Evolutionary conservation across 2,888 invertebrate genomes (phyloP), one percentile per base, ranked within the genome.

Genomic region (Ophion costatus): DNA sequence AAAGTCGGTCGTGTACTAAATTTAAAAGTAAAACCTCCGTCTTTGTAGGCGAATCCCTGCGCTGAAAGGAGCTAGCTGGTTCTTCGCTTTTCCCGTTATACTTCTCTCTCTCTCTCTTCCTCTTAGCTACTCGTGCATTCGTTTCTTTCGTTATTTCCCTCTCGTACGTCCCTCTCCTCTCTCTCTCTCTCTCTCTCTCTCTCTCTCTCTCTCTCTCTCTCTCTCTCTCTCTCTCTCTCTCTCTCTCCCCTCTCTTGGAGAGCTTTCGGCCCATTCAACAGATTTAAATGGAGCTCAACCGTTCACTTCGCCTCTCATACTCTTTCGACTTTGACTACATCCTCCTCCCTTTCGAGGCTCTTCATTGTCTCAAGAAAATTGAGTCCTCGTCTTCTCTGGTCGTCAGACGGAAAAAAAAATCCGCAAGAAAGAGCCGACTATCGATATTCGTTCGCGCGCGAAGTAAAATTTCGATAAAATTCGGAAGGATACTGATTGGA

Each of bases 1-100:
- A 86, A 84, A 88, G 86, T 88, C 89, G 87, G 88, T 87, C 90
- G 91, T 91, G 92, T 92, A 92, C 91, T 92, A 93, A 92, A 93
- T 93, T 93, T 92, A 91, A 91, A 90, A 91, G 91, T 92, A 92
- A 93, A 91, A 91, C 92, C 92, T 89, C 90, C 88, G 92, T 90
- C 91, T 92, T 92, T 92, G 91, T 92, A 92, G 89, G 89, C 89
- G 91, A 92, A 91, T 90, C 91, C 91, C 90, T 80, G 88, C 86
- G 89, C 87, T 89, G 91, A 90, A 91, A 92, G 91, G 80, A 90
- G 88, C 90, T 88, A 87, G 90, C 89, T 88, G 90, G 73, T 82
- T 73, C 84, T 77, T 77, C 57, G 71, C 76, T 66, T 78, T 79
- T 61, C 51, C 77, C 22, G 38, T 63, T 64, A 45, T 51, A 57